Base-by-base conservation (phyloP, 2,888 invertebrate genomes). In the Caenorhabditis sp. region DNA sequence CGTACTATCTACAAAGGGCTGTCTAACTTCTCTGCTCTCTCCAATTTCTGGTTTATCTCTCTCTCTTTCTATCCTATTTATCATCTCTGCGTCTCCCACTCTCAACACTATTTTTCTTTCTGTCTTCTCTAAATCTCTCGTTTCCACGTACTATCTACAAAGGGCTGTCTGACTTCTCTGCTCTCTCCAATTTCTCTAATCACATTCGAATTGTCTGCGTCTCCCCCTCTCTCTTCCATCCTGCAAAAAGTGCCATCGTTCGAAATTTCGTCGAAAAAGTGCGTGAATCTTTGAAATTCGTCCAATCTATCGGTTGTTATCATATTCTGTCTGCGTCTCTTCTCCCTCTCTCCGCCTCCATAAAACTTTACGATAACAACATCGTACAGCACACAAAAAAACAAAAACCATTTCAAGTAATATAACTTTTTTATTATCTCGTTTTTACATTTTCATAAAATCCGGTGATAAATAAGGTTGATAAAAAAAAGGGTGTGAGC, bases 231-330 rank as follows among this genome's bases (percentile, higher is more conserved):
- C 43, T 43, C 43, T 43, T 14, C 14, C 23, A 3, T 20, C 54
- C 12, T 2, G 25, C 12, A 4, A 21, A n/a, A n/a, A n/a, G n/a
- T n/a, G n/a, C 52, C 20, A 4, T 7, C 4, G 20, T n/a, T 43
- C 43, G n/a, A 43, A 17, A 43, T 43, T 43, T 43, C 43, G 43
- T 43, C 43, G 43, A 43, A 43, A 43, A n/a, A 23, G 17, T 20
- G 12, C 54, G 54, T 26, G 54, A 12, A 54, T 54, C 12, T 58
- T 58, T 31, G 26, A n/a, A 25, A 57, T n/a, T 57, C 57, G 25
- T n/a, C 25, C 57, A 57, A 25, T 57, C 26, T n/a, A n/a, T n/a
- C n/a, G n/a, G n/a, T n/a, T n/a, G 20, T 26, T 25, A 23, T 57
- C n/a, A 57, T 23, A 7, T 8, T 5, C 52, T 52, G 57, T 20